Percentiles rank a stretch among this genome's conserved stretches.
Evolutionary conservation across 2,797 vertebrate genomes (phyloP).

Genomic region (Danionella dracula): DNA sequence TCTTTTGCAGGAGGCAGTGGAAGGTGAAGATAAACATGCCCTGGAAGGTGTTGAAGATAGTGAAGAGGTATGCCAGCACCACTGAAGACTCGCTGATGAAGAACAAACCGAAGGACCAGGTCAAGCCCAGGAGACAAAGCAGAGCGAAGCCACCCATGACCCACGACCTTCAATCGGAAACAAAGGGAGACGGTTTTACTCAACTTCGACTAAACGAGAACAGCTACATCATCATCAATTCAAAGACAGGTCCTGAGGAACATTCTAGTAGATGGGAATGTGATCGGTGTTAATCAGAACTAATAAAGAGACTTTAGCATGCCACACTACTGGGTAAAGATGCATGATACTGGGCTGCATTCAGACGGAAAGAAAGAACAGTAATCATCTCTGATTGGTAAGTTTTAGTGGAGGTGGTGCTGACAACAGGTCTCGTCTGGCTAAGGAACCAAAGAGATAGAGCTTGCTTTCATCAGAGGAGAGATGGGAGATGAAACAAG

Average conservation of each 20-base stretch:
- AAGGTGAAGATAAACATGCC: slow-evolving; percentile 99
- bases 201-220: background rate
- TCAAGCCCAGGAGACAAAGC: slow-evolving; percentile 91
- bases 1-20: slow-evolving; percentile 96
- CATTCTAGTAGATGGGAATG: too few relatives aligned
- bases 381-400: slow-evolving; percentile 43
- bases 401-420: slow-evolving; percentile 44
- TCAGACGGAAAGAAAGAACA: slow-evolving; percentile 36
- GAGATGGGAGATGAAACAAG: slow-evolving; percentile 23
- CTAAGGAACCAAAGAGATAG: slow-evolving; percentile 51
- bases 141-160: slow-evolving; percentile 94
- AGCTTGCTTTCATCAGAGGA: slow-evolving; percentile 49
- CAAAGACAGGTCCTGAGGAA: slow-evolving; percentile 30
- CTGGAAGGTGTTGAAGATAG: slow-evolving; percentile 97
- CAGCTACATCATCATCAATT: background rate
- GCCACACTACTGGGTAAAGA: slow-evolving; percentile 43
- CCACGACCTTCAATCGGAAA: slow-evolving; percentile 78
- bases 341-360: slow-evolving; percentile 34
- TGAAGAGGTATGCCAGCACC: slow-evolving; percentile 98
- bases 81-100: slow-evolving; percentile 92
- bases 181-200: slow-evolving; percentile 11
- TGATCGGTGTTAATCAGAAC: too few relatives aligned
- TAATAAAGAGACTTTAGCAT: slow-evolving; percentile 52
- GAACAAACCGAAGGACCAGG: slow-evolving; percentile 96
- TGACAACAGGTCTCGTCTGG: slow-evolving; percentile 51